Evolutionary conservation across 1,140 invertebrate species (phyloP).

Genomic region (Heliconius nattereri): DNA sequence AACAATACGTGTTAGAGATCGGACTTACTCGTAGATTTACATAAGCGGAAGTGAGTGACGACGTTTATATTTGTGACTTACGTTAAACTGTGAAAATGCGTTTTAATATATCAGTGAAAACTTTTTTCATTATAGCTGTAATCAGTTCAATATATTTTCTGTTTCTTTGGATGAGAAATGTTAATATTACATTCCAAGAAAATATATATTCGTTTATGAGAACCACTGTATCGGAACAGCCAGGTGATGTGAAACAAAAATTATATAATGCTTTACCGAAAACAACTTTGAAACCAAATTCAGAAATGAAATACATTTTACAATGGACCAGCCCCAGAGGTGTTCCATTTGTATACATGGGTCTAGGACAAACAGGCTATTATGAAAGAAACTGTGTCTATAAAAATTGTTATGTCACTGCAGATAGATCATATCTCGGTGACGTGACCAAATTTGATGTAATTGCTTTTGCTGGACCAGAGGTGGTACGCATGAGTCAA

Average conservation of each 20-base stretch:
- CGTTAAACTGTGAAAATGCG: constrained; percentile 18
- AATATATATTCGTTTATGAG: not conserved
- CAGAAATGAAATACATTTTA: constrained; percentile 56
- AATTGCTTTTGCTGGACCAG: constrained; percentile 60
- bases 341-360: constrained; percentile 60
- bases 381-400: constrained; percentile 53
- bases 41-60: not conserved
- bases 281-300: not conserved
- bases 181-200: not conserved
- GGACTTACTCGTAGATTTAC: not conserved
- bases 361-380: constrained; percentile 51
- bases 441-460: constrained; percentile 66
- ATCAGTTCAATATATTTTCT: constrained; percentile 18
- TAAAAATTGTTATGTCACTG: constrained; percentile 59
- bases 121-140: constrained; percentile 21
- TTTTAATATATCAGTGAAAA: constrained; percentile 26
- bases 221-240: not conserved
- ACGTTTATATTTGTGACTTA: not conserved
- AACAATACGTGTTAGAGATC: not conserved
- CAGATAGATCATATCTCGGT: constrained; percentile 48
- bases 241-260: not conserved
- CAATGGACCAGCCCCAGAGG: constrained; percentile 52
- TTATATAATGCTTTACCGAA: not conserved
- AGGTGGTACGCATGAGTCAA: constrained; percentile 42
- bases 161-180: constrained; percentile 23